Evolutionary conservation across 2,888 invertebrate species (phyloP), one percentile per base, ranked within the genome.

Genomic region (Petrolisthes cinctipes): DNA sequence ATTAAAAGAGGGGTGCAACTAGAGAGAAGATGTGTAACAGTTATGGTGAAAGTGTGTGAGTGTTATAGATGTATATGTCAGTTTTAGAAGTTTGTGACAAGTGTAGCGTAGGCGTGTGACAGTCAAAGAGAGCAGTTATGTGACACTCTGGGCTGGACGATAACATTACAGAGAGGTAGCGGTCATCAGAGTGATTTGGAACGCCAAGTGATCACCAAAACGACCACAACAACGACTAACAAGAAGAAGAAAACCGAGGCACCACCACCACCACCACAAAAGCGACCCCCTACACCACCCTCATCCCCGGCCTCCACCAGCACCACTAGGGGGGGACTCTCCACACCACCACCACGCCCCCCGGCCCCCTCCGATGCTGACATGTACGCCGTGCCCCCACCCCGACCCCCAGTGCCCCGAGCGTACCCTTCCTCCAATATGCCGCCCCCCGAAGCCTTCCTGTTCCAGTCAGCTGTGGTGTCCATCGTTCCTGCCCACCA

Each of bases 371-470:
- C 71, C 5, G 87, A 87, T 23, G 61, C 54, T 5, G 89, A 89
- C 85, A n/a, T 85, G 14, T 71, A 87, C 51, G 73, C 89, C 11
- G 85, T 86, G 23, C 90, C 90, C 6, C 90, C 90, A 6, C 90
- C 90, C 54, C 89, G 90, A 11, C 90, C 89, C 4, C 90, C 90
- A 0, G 87, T 79, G n/a, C 90, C 90, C 53, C 4, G 54, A 9
- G 79, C 68, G 14, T 83, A 83, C n/a, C 53, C 83, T 23, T 53
- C 7, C 23, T 73, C 87, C n/a, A 83, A 83, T 7, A 54, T 81
- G 79, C 86, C 86, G 5, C 83, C 87, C 5, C 83, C 83, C 14
- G 87, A 83, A 51, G 83, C 87, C 9, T 87, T 83, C 37, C 11
- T 83, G 57, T 82, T 80, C 23, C 82, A 54, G 4, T 37, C 79